Evolutionary conservation across 2,888 invertebrate species (phyloP).

Genomic region (Mythimna loreyi): DNA sequence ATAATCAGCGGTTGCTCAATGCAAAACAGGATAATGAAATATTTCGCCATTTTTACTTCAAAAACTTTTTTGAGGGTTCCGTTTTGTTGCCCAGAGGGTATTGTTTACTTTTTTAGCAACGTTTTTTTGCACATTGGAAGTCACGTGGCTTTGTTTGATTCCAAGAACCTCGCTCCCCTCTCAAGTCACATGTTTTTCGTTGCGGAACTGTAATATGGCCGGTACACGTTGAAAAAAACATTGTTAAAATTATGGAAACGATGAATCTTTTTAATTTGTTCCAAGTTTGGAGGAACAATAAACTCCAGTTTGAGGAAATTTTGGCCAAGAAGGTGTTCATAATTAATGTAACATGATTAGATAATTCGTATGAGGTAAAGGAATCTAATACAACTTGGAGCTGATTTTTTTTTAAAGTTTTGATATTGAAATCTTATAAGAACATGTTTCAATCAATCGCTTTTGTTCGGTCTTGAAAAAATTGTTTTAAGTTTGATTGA

Average conservation of each 20-base stretch:
- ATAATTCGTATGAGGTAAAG: slow-evolving; percentile 15
- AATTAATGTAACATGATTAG: slow-evolving; percentile 11
- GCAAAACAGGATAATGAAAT: neutral
- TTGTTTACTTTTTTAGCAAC: slow-evolving; percentile 18
- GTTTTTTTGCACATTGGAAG: slow-evolving; percentile 27
- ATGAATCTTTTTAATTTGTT: slow-evolving; percentile 14
- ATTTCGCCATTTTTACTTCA: slow-evolving; percentile 16
- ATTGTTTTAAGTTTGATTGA: neutral
- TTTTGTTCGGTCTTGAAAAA: too few relatives aligned
- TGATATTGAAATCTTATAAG: neutral
- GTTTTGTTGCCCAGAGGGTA: neutral
- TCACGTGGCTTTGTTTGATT: slow-evolving; percentile 40
- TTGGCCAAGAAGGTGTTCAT: slow-evolving; percentile 1
- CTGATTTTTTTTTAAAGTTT: neutral
- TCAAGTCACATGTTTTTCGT: slow-evolving; percentile 34
- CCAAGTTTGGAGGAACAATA: slow-evolving; percentile 20
- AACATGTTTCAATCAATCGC: neutral
- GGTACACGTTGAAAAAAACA: slow-evolving; percentile 9
- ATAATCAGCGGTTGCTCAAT: neutral
- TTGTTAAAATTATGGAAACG: neutral
- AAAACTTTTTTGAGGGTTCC: slow-evolving; percentile 33
- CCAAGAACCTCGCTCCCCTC: slow-evolving; percentile 1
- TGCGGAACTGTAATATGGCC: neutral
- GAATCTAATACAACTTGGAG: neutral
- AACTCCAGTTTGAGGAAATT: neutral